These are phyloP conservation scores for Podabrus alpinus DNA, from an alignment of 2,888 invertebrate genomes.

Conservation along the genomic window DNA sequence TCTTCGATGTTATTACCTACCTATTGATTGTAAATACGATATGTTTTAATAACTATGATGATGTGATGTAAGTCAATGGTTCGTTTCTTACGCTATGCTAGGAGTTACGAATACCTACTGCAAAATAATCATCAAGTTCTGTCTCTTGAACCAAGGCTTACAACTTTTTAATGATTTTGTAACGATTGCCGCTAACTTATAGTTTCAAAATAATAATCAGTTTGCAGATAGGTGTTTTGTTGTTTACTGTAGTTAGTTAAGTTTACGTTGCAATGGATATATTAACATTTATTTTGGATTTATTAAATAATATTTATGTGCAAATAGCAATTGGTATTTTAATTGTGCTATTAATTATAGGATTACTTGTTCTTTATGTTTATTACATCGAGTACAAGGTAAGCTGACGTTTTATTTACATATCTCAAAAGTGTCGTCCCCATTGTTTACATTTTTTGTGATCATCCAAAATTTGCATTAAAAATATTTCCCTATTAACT, in stretches of 20 bases:
- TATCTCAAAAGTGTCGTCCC: not conserved
- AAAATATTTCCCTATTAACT: too few species aligned
- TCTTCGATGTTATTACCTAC: too few species aligned
- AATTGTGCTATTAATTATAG: not conserved
- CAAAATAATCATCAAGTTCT: not conserved
- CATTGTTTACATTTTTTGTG: not conserved
- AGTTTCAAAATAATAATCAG: not conserved
- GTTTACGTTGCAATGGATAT: not conserved
- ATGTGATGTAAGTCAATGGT: not conserved
- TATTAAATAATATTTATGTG: slow-evolving; percentile 1
- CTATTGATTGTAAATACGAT: not conserved
- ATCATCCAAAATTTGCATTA: too few species aligned
- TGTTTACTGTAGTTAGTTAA: not conserved
- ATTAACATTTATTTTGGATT: not conserved
- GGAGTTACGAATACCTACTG: not conserved
- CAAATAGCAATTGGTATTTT: not conserved
- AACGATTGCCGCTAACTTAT: not conserved
- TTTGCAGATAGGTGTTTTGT: not conserved
- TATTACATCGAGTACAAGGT: not conserved
- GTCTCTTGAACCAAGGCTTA: not conserved
- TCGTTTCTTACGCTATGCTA: not conserved
- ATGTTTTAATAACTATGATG: not conserved
- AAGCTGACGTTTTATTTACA: not conserved
- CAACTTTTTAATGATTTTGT: slow-evolving; percentile 3
- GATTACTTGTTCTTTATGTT: not conserved